Evolutionary conservation across 2,113 vertebrate genomes (phyloP).

Genomic region (Neotragus moschatus): DNA sequence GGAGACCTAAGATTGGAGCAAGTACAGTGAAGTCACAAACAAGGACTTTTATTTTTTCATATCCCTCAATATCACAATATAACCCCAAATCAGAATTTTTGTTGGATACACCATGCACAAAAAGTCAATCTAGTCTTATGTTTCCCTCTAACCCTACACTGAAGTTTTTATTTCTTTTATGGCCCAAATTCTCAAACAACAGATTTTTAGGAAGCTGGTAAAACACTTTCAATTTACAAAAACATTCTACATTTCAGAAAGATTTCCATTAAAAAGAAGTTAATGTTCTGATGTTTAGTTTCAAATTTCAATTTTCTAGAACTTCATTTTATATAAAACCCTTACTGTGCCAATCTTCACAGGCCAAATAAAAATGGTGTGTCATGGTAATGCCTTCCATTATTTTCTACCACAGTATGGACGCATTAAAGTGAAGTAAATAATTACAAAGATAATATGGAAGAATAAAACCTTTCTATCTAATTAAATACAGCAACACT

Average conservation of each 20-base stretch:
- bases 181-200: background rate
- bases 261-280: slow-evolving; percentile 33
- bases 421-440: slow-evolving; percentile 27
- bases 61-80: background rate
- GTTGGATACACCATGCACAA: background rate
- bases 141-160: background rate
- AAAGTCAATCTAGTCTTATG: background rate
- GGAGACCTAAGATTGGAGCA: background rate
- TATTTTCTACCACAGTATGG: slow-evolving; percentile 15
- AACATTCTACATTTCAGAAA: slow-evolving; percentile 17
- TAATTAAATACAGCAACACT: slow-evolving; percentile 38
- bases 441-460: slow-evolving; percentile 11
- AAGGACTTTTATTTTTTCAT: background rate
- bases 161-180: background rate
- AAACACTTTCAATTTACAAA: slow-evolving; percentile 15
- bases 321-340: slow-evolving; percentile 26
- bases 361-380: slow-evolving; percentile 9
- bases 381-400: background rate
- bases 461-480: slow-evolving; percentile 12
- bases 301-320: slow-evolving; percentile 19
- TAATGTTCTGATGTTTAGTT: slow-evolving; percentile 26
- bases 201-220: slow-evolving; percentile 1
- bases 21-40: background rate
- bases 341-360: slow-evolving; percentile 16
- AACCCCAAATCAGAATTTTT: background rate